These are phyloP conservation scores for Callocephalon fimbriatum DNA, from an alignment of 2,113 vertebrate genomes.

Conservation along the genomic window DNA sequence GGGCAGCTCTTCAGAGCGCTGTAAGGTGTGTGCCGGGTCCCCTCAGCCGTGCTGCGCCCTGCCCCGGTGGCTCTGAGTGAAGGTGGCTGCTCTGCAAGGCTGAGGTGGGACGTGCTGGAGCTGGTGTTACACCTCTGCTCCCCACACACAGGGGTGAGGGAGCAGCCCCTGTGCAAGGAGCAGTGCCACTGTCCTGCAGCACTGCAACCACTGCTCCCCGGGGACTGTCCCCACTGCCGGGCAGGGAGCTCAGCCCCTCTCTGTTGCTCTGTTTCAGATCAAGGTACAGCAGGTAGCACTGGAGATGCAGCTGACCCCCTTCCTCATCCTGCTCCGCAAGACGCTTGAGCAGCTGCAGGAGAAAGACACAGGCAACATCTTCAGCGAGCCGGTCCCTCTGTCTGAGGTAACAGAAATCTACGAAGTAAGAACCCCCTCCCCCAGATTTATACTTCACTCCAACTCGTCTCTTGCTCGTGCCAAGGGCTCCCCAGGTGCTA, in stretches of 20 bases:
- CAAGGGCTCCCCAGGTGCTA: slow-evolving; percentile 21
- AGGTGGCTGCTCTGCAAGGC: slow-evolving; percentile 28
- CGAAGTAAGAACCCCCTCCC: slow-evolving; percentile 86
- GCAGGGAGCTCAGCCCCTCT: neutral
- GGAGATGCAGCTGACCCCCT: slow-evolving; percentile 97
- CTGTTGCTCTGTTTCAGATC: slow-evolving; percentile 82
- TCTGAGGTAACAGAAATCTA: slow-evolving; percentile 95
- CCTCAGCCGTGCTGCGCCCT: neutral
- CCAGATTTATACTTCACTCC: slow-evolving; percentile 73
- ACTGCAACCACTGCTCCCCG: neutral
- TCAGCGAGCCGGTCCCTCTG: slow-evolving; percentile 95
- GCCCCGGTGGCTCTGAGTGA: neutral
- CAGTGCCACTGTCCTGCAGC: neutral
- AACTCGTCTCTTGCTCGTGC: slow-evolving; percentile 35
- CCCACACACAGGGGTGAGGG: neutral
- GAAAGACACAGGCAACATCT: slow-evolving; percentile 97
- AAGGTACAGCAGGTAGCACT: slow-evolving; percentile 96
- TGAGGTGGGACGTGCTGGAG: neutral
- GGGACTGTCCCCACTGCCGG: neutral
- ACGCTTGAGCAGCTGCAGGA: slow-evolving; percentile 96
- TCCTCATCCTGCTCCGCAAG: slow-evolving; percentile 93
- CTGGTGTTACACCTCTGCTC: neutral
- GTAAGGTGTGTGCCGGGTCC: neutral
- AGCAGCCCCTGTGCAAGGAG: neutral
- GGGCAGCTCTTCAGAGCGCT: neutral